Conservation (phyloP, 2,113 vertebrate genomes). For the Microtus oregoni region DNA sequence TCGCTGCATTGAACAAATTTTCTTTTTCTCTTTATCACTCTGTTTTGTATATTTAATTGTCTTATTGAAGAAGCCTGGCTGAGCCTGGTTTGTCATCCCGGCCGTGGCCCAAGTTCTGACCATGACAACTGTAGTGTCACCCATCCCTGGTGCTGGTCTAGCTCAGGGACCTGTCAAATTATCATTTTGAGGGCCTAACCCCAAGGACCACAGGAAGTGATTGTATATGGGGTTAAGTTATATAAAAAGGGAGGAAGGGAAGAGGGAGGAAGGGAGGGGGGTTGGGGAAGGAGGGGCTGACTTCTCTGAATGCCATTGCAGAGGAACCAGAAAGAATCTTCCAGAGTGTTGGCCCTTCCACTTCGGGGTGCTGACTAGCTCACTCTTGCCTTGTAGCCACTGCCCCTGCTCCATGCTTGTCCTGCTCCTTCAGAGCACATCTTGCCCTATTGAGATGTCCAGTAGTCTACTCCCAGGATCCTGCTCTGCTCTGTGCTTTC, state of each 20-base stretch:
- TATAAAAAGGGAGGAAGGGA: neutral
- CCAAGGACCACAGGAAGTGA: neutral
- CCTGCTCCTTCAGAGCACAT: neutral
- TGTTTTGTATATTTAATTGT: neutral
- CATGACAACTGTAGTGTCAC: neutral
- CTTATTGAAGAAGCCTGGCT: neutral
- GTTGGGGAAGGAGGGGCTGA: neutral
- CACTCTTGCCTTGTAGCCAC: neutral
- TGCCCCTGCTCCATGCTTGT: no score
- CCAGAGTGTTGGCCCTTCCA: neutral
- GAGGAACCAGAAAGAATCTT: neutral
- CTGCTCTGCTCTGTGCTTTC: no score
- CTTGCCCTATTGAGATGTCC: neutral
- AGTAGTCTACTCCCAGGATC: neutral
- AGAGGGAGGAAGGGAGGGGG: neutral
- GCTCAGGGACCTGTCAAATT: neutral
- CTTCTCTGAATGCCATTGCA: neutral
- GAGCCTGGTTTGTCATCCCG: neutral
- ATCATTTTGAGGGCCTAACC: neutral
- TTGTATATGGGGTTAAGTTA: neutral
- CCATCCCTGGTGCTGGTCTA: neutral
- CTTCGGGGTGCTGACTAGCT: neutral
- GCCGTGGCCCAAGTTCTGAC: no score
- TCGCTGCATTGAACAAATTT: neutral
- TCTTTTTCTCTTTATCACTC: neutral